Evolutionary conservation across 2,113 vertebrate species (phyloP), one percentile per base, ranked within the genome.

Genomic region (Hypocryptadius cinnamomeus): DNA sequence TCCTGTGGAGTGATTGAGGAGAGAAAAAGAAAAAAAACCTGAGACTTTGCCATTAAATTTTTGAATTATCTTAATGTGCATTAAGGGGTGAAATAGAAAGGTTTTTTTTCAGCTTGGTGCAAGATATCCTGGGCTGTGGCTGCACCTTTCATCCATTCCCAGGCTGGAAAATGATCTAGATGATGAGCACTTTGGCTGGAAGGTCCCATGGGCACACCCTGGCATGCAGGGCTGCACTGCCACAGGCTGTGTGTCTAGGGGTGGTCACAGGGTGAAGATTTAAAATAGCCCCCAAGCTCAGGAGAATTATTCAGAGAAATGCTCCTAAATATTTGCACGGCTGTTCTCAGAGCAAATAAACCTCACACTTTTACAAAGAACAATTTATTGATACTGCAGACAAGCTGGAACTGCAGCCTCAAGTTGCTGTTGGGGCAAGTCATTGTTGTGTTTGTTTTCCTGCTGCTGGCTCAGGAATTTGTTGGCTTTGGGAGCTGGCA

Each of bases 351-450:
- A 87, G 87, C 13, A 61, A 88, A 91, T 90, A 86, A 91, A 93
- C 60, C 79, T 78, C 79, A 37, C 39, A 44, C 64, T 93, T 79
- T 91, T 33, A 48, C 2, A 7, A 88, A 73, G 72, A 88, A 70
- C 86, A 90, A 94, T 76, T 77, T 97, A 95, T 91, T 89, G 96
- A 96, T 88, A 76, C 30, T 68, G 85, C 78, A 89, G 94, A 54
- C 81, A 96, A 83, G 95, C 85, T 30, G 20, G 79, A 82, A 94
- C 92, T 83, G 69, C 91, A 81, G 79, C 61, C 84, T 70, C 65
- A 31, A 21, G 59, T 21, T 85, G 79, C 96, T 89, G 93, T 88
- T 63, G 76, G 85, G 90, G 78, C 94, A 95, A 91, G 90, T 91
- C 39, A 1, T 86, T 94, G 93, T 94, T 93, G 90, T 93, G 35